A percentile compares a stretch with the other conserved stretches of the same genome.
Evolutionary conservation across 2,888 invertebrate genomes (phyloP).

Genomic region (Apocheima hispidaria): DNA sequence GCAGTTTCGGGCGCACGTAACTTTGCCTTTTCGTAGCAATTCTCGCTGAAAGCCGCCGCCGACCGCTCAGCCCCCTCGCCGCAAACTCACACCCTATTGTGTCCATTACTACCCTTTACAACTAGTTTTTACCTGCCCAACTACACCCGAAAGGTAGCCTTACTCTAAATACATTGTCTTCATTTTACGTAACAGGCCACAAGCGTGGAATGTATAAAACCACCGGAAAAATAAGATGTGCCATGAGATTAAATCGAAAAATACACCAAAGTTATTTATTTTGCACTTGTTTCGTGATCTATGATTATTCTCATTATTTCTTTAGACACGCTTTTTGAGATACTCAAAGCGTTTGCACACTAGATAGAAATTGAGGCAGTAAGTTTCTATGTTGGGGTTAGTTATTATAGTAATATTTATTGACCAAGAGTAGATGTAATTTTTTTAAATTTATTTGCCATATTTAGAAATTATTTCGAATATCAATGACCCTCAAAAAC

Average conservation of each 20-base stretch:
- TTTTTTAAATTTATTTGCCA: background rate
- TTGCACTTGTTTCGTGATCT: slow-evolving; percentile 21
- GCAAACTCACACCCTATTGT: slow-evolving; percentile 70
- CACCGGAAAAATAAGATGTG: slow-evolving; percentile 25
- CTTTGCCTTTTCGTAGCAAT: slow-evolving; percentile 70
- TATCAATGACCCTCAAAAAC: slow-evolving; percentile 1
- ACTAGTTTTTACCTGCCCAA: slow-evolving; percentile 64
- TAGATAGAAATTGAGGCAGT: background rate
- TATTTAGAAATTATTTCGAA: background rate
- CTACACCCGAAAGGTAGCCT: slow-evolving; percentile 41
- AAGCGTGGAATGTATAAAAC: slow-evolving; percentile 29
- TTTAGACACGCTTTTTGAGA: slow-evolving; percentile 11
- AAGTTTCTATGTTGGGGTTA: background rate
- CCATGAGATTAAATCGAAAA: slow-evolving; percentile 23
- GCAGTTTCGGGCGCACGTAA: slow-evolving; percentile 66
- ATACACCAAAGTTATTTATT: slow-evolving; percentile 18
- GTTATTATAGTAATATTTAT: background rate
- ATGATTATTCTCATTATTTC: slow-evolving; percentile 14
- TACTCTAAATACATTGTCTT: slow-evolving; percentile 39
- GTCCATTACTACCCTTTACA: slow-evolving; percentile 69
- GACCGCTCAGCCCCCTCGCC: slow-evolving; percentile 62
- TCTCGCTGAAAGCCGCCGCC: slow-evolving; percentile 64
- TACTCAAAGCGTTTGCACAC: background rate
- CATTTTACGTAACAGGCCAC: slow-evolving; percentile 37
- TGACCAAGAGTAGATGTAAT: background rate